Evolutionary conservation across 2,888 invertebrate genomes (phyloP).

Genomic region (Chaetogeoica ovagalla): DNA sequence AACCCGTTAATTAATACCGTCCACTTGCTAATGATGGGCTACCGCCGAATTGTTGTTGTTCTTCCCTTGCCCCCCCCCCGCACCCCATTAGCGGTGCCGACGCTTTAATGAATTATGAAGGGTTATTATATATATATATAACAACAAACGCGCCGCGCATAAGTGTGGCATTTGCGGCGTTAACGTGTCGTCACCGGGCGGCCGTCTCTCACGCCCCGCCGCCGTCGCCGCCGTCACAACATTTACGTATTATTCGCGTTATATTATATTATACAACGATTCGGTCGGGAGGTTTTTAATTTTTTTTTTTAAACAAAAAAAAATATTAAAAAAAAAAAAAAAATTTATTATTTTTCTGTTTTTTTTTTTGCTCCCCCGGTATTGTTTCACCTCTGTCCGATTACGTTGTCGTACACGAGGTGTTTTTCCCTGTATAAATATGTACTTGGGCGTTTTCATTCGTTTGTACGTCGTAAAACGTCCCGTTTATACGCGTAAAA

Average conservation of each 20-base stretch:
- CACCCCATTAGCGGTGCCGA: not conserved
- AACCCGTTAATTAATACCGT: slow-evolving; percentile 52
- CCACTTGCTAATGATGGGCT: slow-evolving; percentile 48
- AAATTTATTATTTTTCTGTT: not conserved
- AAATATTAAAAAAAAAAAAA: too few relatives aligned
- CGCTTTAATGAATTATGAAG: slow-evolving; percentile 49
- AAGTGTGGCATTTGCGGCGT: slow-evolving; percentile 16
- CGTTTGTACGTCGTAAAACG: not conserved
- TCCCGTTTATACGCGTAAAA: not conserved
- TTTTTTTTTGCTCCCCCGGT: not conserved
- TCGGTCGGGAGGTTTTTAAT: not conserved
- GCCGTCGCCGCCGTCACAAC: not conserved
- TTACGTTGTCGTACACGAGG: not conserved
- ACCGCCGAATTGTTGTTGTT: slow-evolving; percentile 34
- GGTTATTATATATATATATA: slow-evolving; percentile 18
- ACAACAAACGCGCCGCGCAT: too few relatives aligned
- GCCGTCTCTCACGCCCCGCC: not conserved
- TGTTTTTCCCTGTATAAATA: too few relatives aligned
- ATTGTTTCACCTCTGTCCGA: not conserved
- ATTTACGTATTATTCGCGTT: not conserved
- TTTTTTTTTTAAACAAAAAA: not conserved
- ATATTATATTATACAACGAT: not conserved
- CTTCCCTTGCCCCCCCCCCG: not conserved
- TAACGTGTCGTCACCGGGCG: slow-evolving; percentile 48
- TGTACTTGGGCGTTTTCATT: slow-evolving; percentile 39